Conservation (phyloP, 2,113 vertebrate genomes). For the Crocuta crocuta region DNA sequence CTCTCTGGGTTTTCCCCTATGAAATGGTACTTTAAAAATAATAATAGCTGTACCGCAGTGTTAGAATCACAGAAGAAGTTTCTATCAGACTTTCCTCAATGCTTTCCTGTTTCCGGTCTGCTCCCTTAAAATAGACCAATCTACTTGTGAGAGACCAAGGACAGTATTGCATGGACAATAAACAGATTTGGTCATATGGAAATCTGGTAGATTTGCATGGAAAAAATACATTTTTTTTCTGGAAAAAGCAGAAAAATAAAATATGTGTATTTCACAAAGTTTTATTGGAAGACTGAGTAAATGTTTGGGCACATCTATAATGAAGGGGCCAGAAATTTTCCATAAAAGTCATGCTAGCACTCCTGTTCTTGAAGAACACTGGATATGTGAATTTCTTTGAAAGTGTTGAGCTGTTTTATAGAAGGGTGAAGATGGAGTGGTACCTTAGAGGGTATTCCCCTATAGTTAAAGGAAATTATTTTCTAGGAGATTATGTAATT, state of each 20-base stretch:
- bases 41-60: not conserved
- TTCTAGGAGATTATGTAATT: slow-evolving; percentile 42
- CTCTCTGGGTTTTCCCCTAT: not conserved
- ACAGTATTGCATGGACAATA: not conserved
- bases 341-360: not conserved
- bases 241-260: not conserved
- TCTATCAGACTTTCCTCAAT: slow-evolving; percentile 53
- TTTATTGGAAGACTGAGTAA: not conserved
- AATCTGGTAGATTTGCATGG: not conserved
- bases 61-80: slow-evolving; percentile 38
- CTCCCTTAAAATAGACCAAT: slow-evolving; percentile 59
- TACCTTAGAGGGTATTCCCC: not conserved
- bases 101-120: slow-evolving; percentile 67
- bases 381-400: not conserved
- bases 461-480: not conserved
- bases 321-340: not conserved
- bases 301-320: not conserved
- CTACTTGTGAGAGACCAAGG: not conserved
- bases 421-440: not conserved
- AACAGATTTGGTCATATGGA: not conserved
- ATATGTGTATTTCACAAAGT: slow-evolving; percentile 3
- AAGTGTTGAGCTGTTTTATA: not conserved
- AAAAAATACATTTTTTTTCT: not conserved
- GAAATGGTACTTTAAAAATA: slow-evolving; percentile 24
- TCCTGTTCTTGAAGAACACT: not conserved